Conservation (phyloP, 2,888 invertebrate genomes). For the Lochmaea crataegi region DNA sequence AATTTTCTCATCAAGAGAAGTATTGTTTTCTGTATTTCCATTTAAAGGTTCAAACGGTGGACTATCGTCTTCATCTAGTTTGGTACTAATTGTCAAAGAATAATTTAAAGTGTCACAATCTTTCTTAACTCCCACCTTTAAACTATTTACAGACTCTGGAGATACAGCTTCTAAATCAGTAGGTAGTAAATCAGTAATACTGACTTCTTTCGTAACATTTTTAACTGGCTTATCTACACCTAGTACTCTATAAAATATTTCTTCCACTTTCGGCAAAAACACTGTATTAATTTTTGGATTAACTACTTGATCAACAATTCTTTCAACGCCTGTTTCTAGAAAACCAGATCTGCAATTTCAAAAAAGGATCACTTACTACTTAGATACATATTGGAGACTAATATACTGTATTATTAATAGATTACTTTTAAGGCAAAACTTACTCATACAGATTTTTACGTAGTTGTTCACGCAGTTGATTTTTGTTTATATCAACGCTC, state of each 20-base stretch:
- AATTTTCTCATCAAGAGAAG: constrained; percentile 65
- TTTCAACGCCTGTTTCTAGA: constrained; percentile 90
- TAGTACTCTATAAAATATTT: constrained; percentile 87
- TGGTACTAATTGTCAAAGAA: constrained; percentile 64
- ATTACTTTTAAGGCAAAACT: constrained; percentile 57
- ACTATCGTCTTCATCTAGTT: constrained; percentile 73
- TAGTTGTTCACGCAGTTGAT: constrained; percentile 88
- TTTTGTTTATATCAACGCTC: constrained; percentile 91
- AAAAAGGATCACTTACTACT: neutral
- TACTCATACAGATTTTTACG: constrained; percentile 90
- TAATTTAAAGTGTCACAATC: constrained; percentile 53
- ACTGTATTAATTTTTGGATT: constrained; percentile 91
- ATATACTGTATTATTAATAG: neutral
- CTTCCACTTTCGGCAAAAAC: constrained; percentile 91
- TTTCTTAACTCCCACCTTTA: constrained; percentile 49
- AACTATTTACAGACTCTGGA: constrained; percentile 77
- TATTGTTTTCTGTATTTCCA: constrained; percentile 45
- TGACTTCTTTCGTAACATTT: constrained; percentile 50
- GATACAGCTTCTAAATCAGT: constrained; percentile 85
- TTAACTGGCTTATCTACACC: constrained; percentile 78
- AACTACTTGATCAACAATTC: constrained; percentile 96
- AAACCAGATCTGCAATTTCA: constrained; percentile 78
- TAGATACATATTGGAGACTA: neutral
- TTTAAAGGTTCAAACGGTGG: constrained; percentile 75
- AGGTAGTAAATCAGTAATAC: constrained; percentile 70